phyloP scores from a whole-genome alignment of 1,140 invertebrate genomes.

The Heterodera schachtii region DNA sequence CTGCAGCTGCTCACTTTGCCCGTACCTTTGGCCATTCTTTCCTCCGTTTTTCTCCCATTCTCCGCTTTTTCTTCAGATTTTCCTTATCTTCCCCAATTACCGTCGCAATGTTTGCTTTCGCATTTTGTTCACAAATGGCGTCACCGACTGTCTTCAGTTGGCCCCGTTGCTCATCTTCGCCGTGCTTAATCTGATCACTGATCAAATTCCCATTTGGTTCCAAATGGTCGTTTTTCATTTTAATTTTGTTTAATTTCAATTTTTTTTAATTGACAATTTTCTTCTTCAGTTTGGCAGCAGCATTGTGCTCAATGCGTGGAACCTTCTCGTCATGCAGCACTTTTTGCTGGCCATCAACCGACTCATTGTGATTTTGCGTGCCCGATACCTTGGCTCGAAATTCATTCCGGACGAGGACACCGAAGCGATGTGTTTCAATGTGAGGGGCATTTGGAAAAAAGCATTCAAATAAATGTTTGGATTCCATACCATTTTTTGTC shows the following conservation, averaged over 20 bases:
- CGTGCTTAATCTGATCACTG: not conserved
- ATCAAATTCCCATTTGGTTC: conserved; percentile 1
- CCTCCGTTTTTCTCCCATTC: too few species aligned
- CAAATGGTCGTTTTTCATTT: not conserved
- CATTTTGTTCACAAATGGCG: conserved; percentile 10
- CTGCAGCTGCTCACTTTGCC: not conserved
- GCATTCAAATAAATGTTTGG: not conserved
- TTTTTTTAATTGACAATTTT: not conserved
- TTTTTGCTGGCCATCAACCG: conserved; percentile 10
- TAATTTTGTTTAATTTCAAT: not conserved
- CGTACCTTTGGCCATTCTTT: not conserved
- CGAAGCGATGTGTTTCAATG: conserved; percentile 3
- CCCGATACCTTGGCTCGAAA: conserved; percentile 1
- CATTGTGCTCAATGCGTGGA: conserved; percentile 6
- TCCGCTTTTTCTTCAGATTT: not conserved
- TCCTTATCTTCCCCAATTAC: conserved; percentile 9
- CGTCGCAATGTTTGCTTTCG: conserved; percentile 11
- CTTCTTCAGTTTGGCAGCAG: not conserved
- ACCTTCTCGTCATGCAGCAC: conserved; percentile 9
- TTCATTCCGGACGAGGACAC: conserved; percentile 7
- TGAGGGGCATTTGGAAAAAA: not conserved
- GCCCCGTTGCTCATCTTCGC: not conserved
- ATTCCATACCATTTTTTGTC: too few species aligned
- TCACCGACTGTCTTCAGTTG: conserved; percentile 13
- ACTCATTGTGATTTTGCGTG: conserved; percentile 10